phyloP scores from a whole-genome alignment of 2,797 vertebrate genomes.

The Bufotes viridis region DNA sequence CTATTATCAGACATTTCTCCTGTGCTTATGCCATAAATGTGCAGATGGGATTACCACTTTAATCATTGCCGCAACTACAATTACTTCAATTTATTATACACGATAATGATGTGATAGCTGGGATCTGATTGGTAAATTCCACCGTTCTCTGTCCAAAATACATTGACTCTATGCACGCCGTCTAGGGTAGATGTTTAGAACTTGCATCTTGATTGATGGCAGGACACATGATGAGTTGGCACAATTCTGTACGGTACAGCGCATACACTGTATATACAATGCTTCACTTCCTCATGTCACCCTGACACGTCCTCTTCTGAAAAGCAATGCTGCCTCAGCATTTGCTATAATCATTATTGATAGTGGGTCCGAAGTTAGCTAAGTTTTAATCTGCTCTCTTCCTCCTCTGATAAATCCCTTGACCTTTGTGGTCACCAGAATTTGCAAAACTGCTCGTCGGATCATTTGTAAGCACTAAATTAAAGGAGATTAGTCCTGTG shows the following conservation, averaged over 20 bases:
- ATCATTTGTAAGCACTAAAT: not conserved
- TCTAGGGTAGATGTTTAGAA: not conserved
- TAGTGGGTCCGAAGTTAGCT: not conserved
- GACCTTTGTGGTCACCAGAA: slow-evolving; percentile 23
- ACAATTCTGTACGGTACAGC: slow-evolving; percentile 23
- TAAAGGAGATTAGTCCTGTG: not conserved
- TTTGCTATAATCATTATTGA: slow-evolving; percentile 29
- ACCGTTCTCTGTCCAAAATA: not conserved
- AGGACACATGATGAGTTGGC: slow-evolving; percentile 29
- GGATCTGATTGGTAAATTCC: not conserved
- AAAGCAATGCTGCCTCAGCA: slow-evolving; percentile 36
- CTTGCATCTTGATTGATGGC: slow-evolving; percentile 18
- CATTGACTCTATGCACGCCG: not conserved
- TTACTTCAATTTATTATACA: not conserved
- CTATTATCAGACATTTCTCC: too few species aligned
- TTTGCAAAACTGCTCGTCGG: not conserved
- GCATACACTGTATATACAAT: slow-evolving; percentile 17
- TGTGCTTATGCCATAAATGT: too few species aligned
- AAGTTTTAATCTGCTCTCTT: slow-evolving; percentile 3
- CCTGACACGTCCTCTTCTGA: slow-evolving; percentile 21
- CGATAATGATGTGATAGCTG: not conserved
- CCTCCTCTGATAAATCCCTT: not conserved
- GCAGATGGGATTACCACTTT: too few species aligned
- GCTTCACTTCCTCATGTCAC: slow-evolving; percentile 38
- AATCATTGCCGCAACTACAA: too few species aligned